These are phyloP conservation scores for Procambarus clarkii DNA, from an alignment of 1,140 invertebrate genomes.

Conservation along the genomic window DNA sequence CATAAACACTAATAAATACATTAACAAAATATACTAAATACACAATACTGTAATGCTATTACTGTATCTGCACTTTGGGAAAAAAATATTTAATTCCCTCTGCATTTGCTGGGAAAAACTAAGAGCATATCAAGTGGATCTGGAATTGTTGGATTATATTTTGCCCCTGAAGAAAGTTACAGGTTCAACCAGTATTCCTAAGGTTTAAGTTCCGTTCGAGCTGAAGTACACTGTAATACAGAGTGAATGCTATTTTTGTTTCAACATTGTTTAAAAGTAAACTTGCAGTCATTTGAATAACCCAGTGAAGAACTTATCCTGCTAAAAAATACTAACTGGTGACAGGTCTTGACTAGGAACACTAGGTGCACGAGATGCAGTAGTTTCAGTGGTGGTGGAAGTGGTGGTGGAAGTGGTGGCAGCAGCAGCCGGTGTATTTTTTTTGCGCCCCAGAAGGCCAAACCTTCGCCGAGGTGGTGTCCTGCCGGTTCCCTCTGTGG, in stretches of 20 bases:
- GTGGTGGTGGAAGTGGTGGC: constrained; percentile 1
- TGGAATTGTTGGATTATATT: no score
- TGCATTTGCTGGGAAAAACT: no score
- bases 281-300: not conserved
- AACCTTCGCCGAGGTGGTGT: constrained; percentile 10
- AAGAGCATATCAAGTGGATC: no score
- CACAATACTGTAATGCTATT: no score
- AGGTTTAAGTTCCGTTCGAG: no score
- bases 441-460: constrained; percentile 42
- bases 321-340: constrained; percentile 45
- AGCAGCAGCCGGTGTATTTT: constrained; percentile 4
- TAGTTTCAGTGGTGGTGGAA: not conserved
- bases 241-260: constrained; percentile 2
- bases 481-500: not conserved
- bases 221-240: not conserved
- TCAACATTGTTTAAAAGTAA: not conserved
- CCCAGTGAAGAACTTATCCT: constrained; percentile 6
- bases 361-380: constrained; percentile 23
- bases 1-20: no score
- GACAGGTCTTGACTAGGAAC: constrained; percentile 2
- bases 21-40: no score
- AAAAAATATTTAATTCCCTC: no score
- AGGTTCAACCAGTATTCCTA: no score
- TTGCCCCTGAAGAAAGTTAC: no score
- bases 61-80: no score